Percentiles rank a stretch among this genome's conserved stretches.
Conservation (phyloP, 2,888 invertebrate genomes). For the Caenorhabditis panamensis region DNA sequence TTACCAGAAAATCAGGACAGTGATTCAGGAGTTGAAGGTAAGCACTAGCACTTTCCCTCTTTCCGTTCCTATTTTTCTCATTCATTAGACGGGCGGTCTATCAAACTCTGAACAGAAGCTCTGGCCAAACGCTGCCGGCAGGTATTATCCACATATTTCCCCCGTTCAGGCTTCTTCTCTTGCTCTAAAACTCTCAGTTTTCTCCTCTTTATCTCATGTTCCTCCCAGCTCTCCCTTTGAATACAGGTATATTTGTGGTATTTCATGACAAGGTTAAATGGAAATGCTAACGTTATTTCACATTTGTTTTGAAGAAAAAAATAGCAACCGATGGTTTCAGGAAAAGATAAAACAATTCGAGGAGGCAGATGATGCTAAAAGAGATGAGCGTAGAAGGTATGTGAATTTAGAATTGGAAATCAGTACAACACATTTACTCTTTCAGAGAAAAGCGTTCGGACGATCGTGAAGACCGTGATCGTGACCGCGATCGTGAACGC, state of each 20-base stretch:
- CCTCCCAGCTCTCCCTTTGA: not conserved
- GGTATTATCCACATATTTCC: constrained; percentile 43
- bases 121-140: constrained; percentile 15
- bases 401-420: too few species aligned
- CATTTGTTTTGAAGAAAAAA: too few species aligned
- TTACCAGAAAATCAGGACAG: constrained; percentile 82
- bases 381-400: constrained; percentile 52
- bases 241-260: constrained; percentile 41
- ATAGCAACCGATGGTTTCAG: constrained; percentile 23
- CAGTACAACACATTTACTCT: not conserved
- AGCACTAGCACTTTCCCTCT: not conserved
- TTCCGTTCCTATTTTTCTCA: constrained; percentile 4
- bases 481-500: constrained; percentile 25
- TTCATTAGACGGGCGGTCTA: constrained; percentile 53
- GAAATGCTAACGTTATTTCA: too few species aligned
- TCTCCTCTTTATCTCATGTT: constrained; percentile 1
- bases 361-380: constrained; percentile 36
- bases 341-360: constrained; percentile 45
- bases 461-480: constrained; percentile 20
- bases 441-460: constrained; percentile 40
- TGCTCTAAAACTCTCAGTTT: constrained; percentile 6
- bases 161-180: constrained; percentile 34
- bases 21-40: constrained; percentile 65
- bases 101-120: constrained; percentile 30
- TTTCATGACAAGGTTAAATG: too few species aligned